Percentiles rank a stretch among this genome's conserved stretches.
Conservation (phyloP, 1,140 invertebrate genomes). For the Forficula auricularia region DNA sequence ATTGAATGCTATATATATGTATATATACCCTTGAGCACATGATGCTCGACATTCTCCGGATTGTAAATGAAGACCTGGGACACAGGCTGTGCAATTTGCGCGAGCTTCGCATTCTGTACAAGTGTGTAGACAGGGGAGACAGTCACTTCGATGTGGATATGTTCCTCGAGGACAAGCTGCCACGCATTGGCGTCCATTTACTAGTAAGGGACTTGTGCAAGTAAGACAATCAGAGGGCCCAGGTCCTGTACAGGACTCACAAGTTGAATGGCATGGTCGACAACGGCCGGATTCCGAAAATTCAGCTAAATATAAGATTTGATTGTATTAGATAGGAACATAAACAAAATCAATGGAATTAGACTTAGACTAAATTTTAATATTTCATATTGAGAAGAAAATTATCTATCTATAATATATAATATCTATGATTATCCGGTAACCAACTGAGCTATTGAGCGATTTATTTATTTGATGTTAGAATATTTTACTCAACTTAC, state of each 20-base stretch:
- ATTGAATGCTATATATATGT: neutral
- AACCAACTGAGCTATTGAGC: too few relatives aligned
- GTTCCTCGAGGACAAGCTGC: slow-evolving; percentile 50
- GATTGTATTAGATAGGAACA: neutral
- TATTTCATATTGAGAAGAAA: too few relatives aligned
- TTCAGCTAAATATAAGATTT: slow-evolving; percentile 30
- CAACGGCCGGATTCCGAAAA: slow-evolving; percentile 50
- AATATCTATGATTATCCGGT: too few relatives aligned
- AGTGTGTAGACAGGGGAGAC: slow-evolving; percentile 56
- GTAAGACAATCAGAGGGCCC: slow-evolving; percentile 47
- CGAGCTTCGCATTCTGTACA: slow-evolving; percentile 57
- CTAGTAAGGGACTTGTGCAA: slow-evolving; percentile 41
- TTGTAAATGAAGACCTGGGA: slow-evolving; percentile 49
- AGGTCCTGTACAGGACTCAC: slow-evolving; percentile 49
- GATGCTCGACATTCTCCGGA: slow-evolving; percentile 58
- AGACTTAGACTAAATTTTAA: too few relatives aligned
- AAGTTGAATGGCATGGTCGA: slow-evolving; percentile 46
- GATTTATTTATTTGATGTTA: too few relatives aligned
- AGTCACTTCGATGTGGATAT: slow-evolving; percentile 42
- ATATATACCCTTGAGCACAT: slow-evolving; percentile 15
- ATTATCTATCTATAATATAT: too few relatives aligned
- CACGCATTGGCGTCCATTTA: slow-evolving; percentile 50
- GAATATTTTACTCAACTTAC: too few relatives aligned
- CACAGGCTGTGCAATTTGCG: slow-evolving; percentile 59
- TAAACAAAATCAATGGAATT: too few relatives aligned